These are phyloP conservation scores for Stenurella melanura DNA, from an alignment of 2,888 invertebrate genomes.

Conservation along the genomic window DNA sequence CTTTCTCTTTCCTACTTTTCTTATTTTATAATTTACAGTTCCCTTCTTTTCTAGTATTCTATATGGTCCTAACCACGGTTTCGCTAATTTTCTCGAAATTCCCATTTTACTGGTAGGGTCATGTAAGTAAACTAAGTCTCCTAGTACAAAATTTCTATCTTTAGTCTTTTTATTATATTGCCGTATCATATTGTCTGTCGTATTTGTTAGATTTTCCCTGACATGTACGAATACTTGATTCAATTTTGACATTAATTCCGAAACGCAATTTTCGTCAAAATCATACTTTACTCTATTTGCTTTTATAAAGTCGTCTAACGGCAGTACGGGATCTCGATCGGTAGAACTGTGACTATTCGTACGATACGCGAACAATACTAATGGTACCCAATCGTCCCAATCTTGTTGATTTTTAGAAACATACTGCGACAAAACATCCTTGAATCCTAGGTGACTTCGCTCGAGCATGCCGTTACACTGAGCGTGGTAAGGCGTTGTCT, in stretches of 20 bases:
- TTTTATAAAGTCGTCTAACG: constrained; percentile 3
- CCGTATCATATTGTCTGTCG: too few relatives aligned
- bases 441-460: constrained; percentile 1
- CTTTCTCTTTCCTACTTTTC: too few relatives aligned
- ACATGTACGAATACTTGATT: neutral
- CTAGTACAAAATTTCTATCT: neutral
- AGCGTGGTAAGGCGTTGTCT: neutral
- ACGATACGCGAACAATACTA: neutral
- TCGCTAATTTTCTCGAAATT: too few relatives aligned
- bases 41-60: too few relatives aligned
- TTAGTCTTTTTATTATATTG: neutral
- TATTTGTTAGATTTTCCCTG: neutral
- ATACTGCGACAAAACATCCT: neutral
- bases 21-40: too few relatives aligned
- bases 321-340: neutral
- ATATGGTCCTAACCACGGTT: too few relatives aligned
- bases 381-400: constrained; percentile 13
- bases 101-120: neutral
- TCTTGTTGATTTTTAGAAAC: constrained; percentile 17
- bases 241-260: neutral
- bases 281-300: neutral
- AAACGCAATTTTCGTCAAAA: neutral
- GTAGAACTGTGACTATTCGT: neutral
- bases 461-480: neutral
- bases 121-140: neutral